Base-by-base conservation (phyloP, 2,888 invertebrate species). In the Agrenia bidenticulata region DNA sequence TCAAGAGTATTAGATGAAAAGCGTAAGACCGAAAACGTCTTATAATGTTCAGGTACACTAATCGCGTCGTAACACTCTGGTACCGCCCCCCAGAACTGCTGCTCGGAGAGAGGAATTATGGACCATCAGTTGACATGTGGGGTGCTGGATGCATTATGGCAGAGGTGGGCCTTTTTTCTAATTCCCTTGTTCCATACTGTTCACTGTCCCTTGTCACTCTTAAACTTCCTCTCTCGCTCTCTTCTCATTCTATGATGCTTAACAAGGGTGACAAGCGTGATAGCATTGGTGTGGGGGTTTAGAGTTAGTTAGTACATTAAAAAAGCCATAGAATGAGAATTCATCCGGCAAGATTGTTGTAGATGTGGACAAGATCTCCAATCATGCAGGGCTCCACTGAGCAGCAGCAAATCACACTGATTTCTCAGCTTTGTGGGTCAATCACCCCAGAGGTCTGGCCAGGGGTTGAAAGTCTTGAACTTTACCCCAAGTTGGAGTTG, bases 91-190 rank as follows among this genome's bases (percentile, higher is more conserved):
- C 87, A 2, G 88, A 88, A 77, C 79, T 88, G 23, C 79, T 89
- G 15, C 79, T 88, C 7, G 89, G 94, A 39, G 92, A 95, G 77
- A 84, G 98, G 15, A 94, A 96, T 81, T 99, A 99, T 78, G 95
- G 95, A 0, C 94, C 97, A 0, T 92, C 96, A 0, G 95, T 99
- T 15, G 99, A 99, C 82, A 86, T 98, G 82, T 92, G 92, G 92
- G 92, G 92, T 0, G 97, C 95, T 0, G 99, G 99, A 0, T 99
- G 99, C 79, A 99, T 99, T 70, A 98, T 99, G 98, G 98, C 98
- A 0, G 99, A 99, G 60, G 65, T 67, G 37, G 39, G 49, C 32
- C 4, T 7, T 32, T 32, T 32, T 32, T 32, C 4, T 32, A 32
- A 32, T 32, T 13, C 51, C 51, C 15, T 21, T 51, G 17, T 51